Evolutionary conservation across 2,797 vertebrate species (phyloP), one percentile per base, ranked within the genome.

Genomic region (Neosalanx taihuensis): DNA sequence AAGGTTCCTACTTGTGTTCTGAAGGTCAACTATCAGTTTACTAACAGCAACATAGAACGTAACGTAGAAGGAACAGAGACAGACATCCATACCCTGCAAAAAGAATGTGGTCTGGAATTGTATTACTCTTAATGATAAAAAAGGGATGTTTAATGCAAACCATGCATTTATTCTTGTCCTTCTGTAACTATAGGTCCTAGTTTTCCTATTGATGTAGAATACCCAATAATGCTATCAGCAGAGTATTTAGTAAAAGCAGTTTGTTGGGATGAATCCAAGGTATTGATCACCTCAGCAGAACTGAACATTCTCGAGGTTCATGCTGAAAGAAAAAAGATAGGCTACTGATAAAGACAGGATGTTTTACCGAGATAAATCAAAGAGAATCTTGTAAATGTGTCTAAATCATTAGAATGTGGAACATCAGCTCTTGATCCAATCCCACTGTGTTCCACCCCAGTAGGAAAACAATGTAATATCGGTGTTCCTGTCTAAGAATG

Each of bases 341-440:
- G 23, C 23, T 26, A 57, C 53, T 90, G 72, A 88, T 41, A 41
- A 41, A 89, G 86, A 67, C 89, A 90, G 83, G 67, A 88, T 80
- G 6, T 58, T 71, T 73, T 30, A 72, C 79, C 71, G 78, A 85
- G 76, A 41, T 41, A 41, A 10, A 41, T 41, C 6, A 41, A 7
- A 41, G 37, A 41, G 37, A 41, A 7, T 7, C 7, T 10, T 41
- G 6, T 41, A 41, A 12, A 41, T 41, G 37, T 7, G 62, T 73
- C 69, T 86, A 78, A 89, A 90, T 89, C 71, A 87, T 88, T 86
- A 71, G 74, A 71, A 67, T 77, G 83, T 80, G 75, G 15, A 17
- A 72, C 79, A 71, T 78, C 71, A 74, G 71, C 60, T 41, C 72
- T 69, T 85, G 81, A 79, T 35, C 76, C 79, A 82, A 76, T 71